Conservation (phyloP, 1,140 invertebrate species). For the Eciton burchellii region DNA sequence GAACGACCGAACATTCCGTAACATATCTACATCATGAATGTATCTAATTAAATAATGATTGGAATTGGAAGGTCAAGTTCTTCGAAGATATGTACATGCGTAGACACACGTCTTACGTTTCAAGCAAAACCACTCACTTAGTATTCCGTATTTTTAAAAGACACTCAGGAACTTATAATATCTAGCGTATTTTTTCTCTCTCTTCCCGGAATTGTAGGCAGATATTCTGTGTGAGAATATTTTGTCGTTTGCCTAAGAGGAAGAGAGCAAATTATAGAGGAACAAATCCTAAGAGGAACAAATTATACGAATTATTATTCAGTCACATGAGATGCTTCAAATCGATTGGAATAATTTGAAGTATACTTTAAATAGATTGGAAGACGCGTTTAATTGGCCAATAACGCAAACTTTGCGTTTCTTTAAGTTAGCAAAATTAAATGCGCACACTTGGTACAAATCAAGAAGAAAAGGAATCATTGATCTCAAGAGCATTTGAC, state of each 20-base stretch:
- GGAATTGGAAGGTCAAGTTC: slow-evolving; percentile 21
- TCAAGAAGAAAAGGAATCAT: neutral
- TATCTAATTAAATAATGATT: neutral
- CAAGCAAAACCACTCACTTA: neutral
- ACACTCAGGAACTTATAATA: neutral
- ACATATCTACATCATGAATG: slow-evolving; percentile 5
- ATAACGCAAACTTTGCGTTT: slow-evolving; percentile 11
- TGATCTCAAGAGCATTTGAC: neutral
- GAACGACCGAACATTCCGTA: neutral
- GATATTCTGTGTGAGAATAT: neutral
- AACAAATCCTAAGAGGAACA: too few relatives aligned
- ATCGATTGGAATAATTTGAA: neutral
- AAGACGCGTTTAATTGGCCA: neutral
- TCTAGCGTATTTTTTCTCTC: neutral
- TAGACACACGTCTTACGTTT: neutral
- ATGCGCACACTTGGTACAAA: neutral
- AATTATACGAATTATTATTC: slow-evolving; percentile 8
- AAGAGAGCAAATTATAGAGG: too few relatives aligned
- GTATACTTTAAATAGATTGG: neutral
- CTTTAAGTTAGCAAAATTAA: neutral
- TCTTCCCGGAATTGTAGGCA: too few relatives aligned
- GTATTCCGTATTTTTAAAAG: neutral
- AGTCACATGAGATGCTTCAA: neutral
- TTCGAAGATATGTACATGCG: neutral
- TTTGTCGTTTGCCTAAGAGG: neutral